Evolutionary conservation across 2,113 vertebrate genomes (phyloP), one percentile per base, ranked within the genome.

Genomic region (Silurus glanis): DNA sequence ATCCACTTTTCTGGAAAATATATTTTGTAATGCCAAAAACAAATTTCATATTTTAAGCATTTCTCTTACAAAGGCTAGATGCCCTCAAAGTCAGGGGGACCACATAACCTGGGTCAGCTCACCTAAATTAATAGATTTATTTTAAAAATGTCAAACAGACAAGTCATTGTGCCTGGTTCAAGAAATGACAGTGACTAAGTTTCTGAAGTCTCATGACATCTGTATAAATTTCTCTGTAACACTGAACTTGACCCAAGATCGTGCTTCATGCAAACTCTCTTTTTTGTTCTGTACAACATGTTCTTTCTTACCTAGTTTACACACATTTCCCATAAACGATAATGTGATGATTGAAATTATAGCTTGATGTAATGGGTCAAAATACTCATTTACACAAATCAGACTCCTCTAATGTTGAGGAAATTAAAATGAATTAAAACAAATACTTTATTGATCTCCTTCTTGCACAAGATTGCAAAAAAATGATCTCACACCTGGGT

Each of bases 11-110:
- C 59, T 4, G 5, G 19, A 21, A 56, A 53, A 66, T 76, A 67
- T 78, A 28, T 61, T 85, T 76, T 85, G n/a, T 74, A 61, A 85
- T 55, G 17, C 37, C 58, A 55, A 71, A 71, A 61, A 28, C 61
- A 83, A 25, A 51, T 76, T 85, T 23, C 8, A 47, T 61, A 47
- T 53, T 55, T 51, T 51, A 7, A 74, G 51, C 53, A 25, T 69
- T 69, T 47, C 10, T 14, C 23, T 37, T 19, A 61, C 55, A 84
- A 61, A 45, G 17, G 12, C 21, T 74, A 83, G 71, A 71, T 45
- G 66, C 47, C 23, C 28, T 7, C 23, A 5, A 19, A 23, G 58
- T 23, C 28, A 47, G 37, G 53, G 13, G 28, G 58, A 66, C 49
- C 21, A 82, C 37, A 25, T 45, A 72, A 45, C 67, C 10, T 28